These are phyloP conservation scores for Spea bombifrons DNA, from an alignment of 2,113 vertebrate species.

Conservation along the genomic window DNA sequence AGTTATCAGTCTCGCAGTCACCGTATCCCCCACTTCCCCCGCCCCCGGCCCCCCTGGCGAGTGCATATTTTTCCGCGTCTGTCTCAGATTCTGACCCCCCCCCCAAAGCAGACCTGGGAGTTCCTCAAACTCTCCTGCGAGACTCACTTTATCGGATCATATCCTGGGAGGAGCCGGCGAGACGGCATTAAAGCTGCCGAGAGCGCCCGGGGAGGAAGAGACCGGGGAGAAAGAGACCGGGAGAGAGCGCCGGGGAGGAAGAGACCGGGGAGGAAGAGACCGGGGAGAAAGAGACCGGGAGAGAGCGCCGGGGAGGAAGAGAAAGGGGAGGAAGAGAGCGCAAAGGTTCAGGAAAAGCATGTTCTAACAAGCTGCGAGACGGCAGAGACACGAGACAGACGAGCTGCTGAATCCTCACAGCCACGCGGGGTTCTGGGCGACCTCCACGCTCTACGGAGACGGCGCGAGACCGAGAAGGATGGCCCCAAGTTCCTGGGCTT, in stretches of 20 bases:
- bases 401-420: background rate
- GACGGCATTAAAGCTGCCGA: too few species aligned
- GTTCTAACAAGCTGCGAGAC: constrained; percentile 42
- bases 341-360: background rate
- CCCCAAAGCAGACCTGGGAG: constrained; percentile 6
- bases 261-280: too few species aligned
- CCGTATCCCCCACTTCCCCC: too few species aligned
- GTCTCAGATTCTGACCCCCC: background rate
- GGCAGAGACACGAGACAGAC: background rate
- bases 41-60: too few species aligned
- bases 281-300: too few species aligned
- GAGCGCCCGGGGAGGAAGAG: constrained; percentile 39
- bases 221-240: background rate
- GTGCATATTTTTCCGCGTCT: constrained; percentile 9
- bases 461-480: too few species aligned
- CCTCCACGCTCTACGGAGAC: too few species aligned
- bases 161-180: constrained; percentile 81
- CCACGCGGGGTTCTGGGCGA: too few species aligned
- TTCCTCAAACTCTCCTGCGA: constrained; percentile 37
- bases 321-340: constrained; percentile 8
- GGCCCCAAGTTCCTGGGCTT: too few species aligned
- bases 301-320: constrained; percentile 37
- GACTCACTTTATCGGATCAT: constrained; percentile 57
- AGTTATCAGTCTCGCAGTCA: too few species aligned
- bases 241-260: too few species aligned